phyloP scores from a whole-genome alignment of 2,888 invertebrate species.

The Onchidella celtica region DNA sequence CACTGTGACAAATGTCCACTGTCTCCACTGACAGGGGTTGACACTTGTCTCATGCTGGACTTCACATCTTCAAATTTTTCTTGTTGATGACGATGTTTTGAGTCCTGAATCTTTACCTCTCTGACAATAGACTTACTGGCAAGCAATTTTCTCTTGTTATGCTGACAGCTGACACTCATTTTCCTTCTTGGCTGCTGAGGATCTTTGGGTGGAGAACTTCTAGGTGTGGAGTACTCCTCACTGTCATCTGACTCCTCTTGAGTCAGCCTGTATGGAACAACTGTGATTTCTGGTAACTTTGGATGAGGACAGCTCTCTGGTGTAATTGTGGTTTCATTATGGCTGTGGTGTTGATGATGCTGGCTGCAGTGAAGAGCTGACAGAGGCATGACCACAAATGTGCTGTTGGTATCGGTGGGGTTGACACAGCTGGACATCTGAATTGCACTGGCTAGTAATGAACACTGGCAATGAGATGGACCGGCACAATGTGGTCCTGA shows the following conservation, averaged over 20 bases:
- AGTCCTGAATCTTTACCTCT: too few species aligned
- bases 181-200: too few species aligned
- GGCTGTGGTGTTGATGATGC: neutral
- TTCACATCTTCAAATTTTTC: too few species aligned
- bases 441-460: neutral
- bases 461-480: neutral
- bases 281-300: neutral
- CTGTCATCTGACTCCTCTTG: slow-evolving; percentile 3
- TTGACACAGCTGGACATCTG: neutral
- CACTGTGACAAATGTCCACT: neutral
- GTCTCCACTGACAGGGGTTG: neutral
- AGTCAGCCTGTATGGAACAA: neutral
- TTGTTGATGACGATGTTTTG: too few species aligned
- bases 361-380: slow-evolving; percentile 23
- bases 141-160: too few species aligned
- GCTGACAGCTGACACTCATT: too few species aligned
- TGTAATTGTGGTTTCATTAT: too few species aligned
- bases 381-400: slow-evolving; percentile 36
- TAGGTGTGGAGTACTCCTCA: slow-evolving; percentile 4
- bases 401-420: neutral
- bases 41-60: too few species aligned
- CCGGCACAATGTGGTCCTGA: too few species aligned
- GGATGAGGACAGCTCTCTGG: too few species aligned
- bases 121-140: too few species aligned
- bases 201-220: slow-evolving; percentile 4